These are phyloP conservation scores for Euborellia annulipes DNA, from an alignment of 1,140 invertebrate species.

Conservation along the genomic window DNA sequence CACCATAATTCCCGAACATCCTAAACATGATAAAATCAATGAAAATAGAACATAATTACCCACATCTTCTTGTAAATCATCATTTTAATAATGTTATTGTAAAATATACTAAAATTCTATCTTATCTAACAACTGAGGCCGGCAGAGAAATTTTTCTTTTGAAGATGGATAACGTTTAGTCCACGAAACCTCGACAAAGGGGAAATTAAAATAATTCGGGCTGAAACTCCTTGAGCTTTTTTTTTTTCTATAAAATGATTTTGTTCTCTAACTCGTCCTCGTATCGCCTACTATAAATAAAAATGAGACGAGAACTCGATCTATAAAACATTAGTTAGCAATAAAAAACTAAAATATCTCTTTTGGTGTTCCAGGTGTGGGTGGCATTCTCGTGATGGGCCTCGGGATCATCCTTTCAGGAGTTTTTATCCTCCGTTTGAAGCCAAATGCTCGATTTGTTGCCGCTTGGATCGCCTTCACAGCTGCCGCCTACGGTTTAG, in stretches of 20 bases:
- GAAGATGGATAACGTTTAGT: too few species aligned
- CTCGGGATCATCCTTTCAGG: slow-evolving; percentile 75
- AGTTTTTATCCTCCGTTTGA: slow-evolving; percentile 63
- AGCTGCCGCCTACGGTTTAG: slow-evolving; percentile 68
- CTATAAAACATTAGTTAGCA: slow-evolving; percentile 4
- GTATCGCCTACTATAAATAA: slow-evolving; percentile 2
- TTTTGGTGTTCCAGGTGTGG: slow-evolving; percentile 54
- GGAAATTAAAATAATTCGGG: too few species aligned
- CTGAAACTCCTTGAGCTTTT: neutral
- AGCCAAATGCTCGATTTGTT: slow-evolving; percentile 69
- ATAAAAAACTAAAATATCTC: slow-evolving; percentile 1
- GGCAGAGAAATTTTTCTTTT: too few species aligned
- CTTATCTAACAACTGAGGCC: too few species aligned
- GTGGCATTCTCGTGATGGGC: slow-evolving; percentile 85
- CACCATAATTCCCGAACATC: too few species aligned
- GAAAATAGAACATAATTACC: too few species aligned
- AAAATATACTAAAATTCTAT: too few species aligned
- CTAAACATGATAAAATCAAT: too few species aligned
- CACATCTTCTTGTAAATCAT: too few species aligned
- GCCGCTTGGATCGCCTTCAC: slow-evolving; percentile 82
- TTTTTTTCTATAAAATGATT: neutral
- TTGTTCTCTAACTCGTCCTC: too few species aligned
- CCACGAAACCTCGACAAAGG: too few species aligned
- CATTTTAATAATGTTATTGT: too few species aligned
- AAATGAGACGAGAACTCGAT: neutral